Percentiles rank a stretch among this genome's conserved stretches.
These are phyloP conservation scores for Hydra vulgaris DNA, from an alignment of 30 jellyfish, hydroid and myxozoan genomes.

Conservation along the genomic window DNA sequence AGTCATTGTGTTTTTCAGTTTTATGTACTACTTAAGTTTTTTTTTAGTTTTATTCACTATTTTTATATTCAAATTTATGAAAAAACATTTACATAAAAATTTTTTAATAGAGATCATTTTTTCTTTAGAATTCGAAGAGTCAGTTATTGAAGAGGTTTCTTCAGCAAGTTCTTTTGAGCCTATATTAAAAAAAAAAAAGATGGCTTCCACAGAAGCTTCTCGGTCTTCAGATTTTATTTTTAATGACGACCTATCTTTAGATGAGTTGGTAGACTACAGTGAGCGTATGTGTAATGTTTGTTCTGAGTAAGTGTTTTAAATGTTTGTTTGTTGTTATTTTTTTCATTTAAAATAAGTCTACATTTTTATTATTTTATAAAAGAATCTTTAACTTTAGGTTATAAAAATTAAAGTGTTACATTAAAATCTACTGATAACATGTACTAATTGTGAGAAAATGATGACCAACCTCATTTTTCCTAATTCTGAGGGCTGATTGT, in stretches of 20 bases:
- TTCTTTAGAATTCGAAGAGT: conserved; percentile 44
- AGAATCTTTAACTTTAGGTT: too few species aligned
- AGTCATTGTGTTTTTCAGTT: too few species aligned
- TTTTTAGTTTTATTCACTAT: background rate
- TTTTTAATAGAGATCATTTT: conserved; percentile 2
- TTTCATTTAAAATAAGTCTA: too few species aligned
- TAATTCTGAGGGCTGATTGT: too few species aligned
- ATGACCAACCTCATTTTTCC: too few species aligned
- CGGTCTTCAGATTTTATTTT: conserved; percentile 31
- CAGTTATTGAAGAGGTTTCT: conserved; percentile 47
- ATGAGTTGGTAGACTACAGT: conserved; percentile 43
- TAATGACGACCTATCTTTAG: conserved; percentile 44
- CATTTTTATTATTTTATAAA: too few species aligned
- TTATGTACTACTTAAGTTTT: too few species aligned
- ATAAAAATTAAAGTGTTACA: too few species aligned
- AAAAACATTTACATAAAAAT: background rate
- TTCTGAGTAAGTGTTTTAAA: conserved; percentile 25
- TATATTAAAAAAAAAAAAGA: conserved; percentile 31
- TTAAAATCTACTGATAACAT: too few species aligned
- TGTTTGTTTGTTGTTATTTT: background rate
- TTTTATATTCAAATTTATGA: background rate
- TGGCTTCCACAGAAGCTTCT: conserved; percentile 31
- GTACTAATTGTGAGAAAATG: too few species aligned
- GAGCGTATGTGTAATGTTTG: conserved; percentile 77
- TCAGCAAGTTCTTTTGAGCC: conserved; percentile 54